phyloP scores from a whole-genome alignment of 1,140 invertebrate genomes.

The Ostrea denselamellosa region DNA sequence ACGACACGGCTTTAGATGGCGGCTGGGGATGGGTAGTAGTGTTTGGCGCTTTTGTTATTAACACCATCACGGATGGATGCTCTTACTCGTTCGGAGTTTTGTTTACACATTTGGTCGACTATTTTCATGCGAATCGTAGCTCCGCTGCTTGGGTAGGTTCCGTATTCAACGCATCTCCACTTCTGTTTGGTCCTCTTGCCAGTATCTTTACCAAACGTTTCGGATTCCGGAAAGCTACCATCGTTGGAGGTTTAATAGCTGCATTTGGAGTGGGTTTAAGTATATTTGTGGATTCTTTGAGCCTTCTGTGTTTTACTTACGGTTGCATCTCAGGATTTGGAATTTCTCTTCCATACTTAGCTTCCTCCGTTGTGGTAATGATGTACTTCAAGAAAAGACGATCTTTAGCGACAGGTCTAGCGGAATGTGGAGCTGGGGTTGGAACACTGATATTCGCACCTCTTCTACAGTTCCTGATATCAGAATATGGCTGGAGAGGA shows the following conservation, averaged over 20 bases:
- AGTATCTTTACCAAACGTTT: constrained; percentile 90
- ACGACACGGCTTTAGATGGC: constrained; percentile 77
- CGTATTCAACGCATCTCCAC: constrained; percentile 73
- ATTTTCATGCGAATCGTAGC: constrained; percentile 91
- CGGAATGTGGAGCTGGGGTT: constrained; percentile 79
- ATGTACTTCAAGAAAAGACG: constrained; percentile 96
- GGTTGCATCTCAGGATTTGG: constrained; percentile 92
- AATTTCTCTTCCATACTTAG: constrained; percentile 92
- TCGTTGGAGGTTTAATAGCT: constrained; percentile 86
- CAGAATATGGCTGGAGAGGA: constrained; percentile 73
- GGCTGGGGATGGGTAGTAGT: constrained; percentile 90
- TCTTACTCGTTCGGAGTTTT: constrained; percentile 80
- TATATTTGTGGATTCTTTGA: constrained; percentile 79
- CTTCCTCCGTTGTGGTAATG: constrained; percentile 83
- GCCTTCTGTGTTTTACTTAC: constrained; percentile 89
- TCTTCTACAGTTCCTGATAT: constrained; percentile 70
- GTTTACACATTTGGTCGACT: constrained; percentile 86
- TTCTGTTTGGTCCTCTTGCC: constrained; percentile 91
- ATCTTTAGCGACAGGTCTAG: constrained; percentile 93
- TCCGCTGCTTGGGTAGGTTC: constrained; percentile 88
- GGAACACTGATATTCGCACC: constrained; percentile 77
- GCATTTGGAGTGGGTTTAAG: constrained; percentile 89
- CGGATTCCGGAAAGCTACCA: constrained; percentile 89
- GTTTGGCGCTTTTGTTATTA: constrained; percentile 91
- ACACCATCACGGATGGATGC: constrained; percentile 92